Base-by-base conservation (phyloP, 2,888 invertebrate genomes). In the Neocrepidodera transversa region DNA sequence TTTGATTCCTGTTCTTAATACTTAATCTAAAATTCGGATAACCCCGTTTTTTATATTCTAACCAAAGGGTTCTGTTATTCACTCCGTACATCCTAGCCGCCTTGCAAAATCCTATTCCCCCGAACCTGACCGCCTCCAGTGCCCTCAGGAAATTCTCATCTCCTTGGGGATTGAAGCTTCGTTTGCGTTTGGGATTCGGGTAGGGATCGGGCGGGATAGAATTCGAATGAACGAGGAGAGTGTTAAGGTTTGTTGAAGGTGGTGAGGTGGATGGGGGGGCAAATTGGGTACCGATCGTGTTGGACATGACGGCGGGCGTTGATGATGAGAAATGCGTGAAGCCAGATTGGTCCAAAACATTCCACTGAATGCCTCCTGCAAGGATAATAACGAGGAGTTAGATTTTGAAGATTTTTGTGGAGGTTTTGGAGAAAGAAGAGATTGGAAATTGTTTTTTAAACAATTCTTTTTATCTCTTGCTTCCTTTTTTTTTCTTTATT, bases 61-160 rank as follows among this genome's bases (percentile, higher is more conserved):
- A 81, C 92, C 92, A 92, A 1, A 93, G 81, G 0, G 92, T 92
- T 56, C 92, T 84, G 79, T 92, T 92, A 79, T 92, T 92, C 11
- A 93, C 91, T 23, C 92, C 92, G 77, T 90, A 92, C 80, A 91
- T 85, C 50, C 91, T 83, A 0, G 92, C 92, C 6, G 92, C 92
- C 73, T 92, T 92, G 78, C 92, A 92, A 79, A 92, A 92, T 1
- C 92, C 92, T 68, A 92, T 91, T 32, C 91, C 91, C 16, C 92
- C 92, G 72, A 87, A 88, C 62, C 92, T 85, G 0, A 92, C 92
- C 0, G 92, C 92, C 74, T 92, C 92, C 48, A 92, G 79, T 0
- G 92, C 92, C 28, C 88, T 82, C 66, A 90, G 88, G 78, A 92
- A 92, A 76, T 92, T 92, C 74, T 92, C 91, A 71, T 91, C 91